These are phyloP conservation scores for Patella pellucida DNA, from an alignment of 2,888 invertebrate genomes.

Conservation along the genomic window DNA sequence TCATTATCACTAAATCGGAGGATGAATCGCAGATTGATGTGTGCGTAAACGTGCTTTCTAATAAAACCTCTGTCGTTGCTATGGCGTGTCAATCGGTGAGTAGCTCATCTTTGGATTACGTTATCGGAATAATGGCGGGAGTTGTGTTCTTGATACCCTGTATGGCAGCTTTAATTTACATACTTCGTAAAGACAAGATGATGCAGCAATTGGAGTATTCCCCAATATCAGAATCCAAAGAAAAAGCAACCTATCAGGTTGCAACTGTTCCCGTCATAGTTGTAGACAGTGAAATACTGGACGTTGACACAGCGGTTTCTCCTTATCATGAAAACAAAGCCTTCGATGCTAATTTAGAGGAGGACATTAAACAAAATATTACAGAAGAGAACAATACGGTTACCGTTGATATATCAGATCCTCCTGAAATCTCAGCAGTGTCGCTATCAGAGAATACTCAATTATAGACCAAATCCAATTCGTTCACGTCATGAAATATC, in stretches of 20 bases:
- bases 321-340: conserved; percentile 3
- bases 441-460: too few relatives aligned
- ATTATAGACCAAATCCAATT: too few relatives aligned
- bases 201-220: conserved; percentile 15
- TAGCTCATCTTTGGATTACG: conserved; percentile 15
- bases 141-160: conserved; percentile 47
- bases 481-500: too few relatives aligned
- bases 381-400: too few relatives aligned
- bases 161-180: conserved; percentile 32
- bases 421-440: too few relatives aligned
- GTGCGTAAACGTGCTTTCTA: conserved; percentile 34
- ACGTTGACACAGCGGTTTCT: not conserved
- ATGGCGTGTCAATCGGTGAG: conserved; percentile 14
- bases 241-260: not conserved
- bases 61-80: conserved; percentile 19
- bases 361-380: not conserved
- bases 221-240: conserved; percentile 2
- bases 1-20: conserved; percentile 24
- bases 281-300: not conserved
- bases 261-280: not conserved
- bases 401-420: too few relatives aligned
- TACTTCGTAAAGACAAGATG: conserved; percentile 35
- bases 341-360: not conserved
- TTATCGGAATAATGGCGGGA: conserved; percentile 50
- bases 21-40: conserved; percentile 32